Evolutionary conservation across 2,113 vertebrate species (phyloP).

Genomic region (Herpetotheres cachinnans): DNA sequence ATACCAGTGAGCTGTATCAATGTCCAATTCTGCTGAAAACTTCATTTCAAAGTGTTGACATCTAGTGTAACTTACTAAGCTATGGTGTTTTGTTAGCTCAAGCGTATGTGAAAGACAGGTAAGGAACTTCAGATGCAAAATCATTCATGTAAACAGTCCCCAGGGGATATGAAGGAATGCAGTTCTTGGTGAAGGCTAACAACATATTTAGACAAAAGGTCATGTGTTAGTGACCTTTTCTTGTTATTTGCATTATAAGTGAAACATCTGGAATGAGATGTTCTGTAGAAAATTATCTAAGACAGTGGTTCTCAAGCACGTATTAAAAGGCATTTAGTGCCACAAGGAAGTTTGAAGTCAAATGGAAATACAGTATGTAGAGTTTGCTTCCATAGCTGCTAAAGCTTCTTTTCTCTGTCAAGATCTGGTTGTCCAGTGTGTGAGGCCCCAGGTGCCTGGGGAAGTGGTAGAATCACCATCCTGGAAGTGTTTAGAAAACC

Average conservation of each 20-base stretch:
- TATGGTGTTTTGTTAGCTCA: not conserved
- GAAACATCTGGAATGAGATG: not conserved
- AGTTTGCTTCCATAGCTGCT: not conserved
- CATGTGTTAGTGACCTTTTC: not conserved
- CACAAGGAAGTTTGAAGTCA: not conserved
- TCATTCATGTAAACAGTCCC: not conserved
- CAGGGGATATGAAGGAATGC: not conserved
- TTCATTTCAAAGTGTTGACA: not conserved
- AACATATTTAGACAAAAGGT: not conserved
- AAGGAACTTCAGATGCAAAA: not conserved
- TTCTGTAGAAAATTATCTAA: not conserved
- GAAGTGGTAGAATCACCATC: too few relatives aligned
- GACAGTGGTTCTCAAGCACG: not conserved
- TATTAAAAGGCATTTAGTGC: not conserved
- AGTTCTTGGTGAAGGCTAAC: not conserved
- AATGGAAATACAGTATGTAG: not conserved
- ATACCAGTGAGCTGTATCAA: not conserved
- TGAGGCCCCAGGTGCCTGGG: too few relatives aligned
- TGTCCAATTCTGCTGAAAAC: not conserved
- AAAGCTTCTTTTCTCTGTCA: not conserved
- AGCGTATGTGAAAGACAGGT: not conserved
- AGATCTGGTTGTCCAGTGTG: not conserved
- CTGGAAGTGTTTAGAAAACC: too few relatives aligned
- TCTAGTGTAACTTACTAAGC: not conserved
- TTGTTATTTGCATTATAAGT: not conserved